Base-by-base conservation (phyloP, 2,797 vertebrate genomes). In the Sebastes matsubarae region DNA sequence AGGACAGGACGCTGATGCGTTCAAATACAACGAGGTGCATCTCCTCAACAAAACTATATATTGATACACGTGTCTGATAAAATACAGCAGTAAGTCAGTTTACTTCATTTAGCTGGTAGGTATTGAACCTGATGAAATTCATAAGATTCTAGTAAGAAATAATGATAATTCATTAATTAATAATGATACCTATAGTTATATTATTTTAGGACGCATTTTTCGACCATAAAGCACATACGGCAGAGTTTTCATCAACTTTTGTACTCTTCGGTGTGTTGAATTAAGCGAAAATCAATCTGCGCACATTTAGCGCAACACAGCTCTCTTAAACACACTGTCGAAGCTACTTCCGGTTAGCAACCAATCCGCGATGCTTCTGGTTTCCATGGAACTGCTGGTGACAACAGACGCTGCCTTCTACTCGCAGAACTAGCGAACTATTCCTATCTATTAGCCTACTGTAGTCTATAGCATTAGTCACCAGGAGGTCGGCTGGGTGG, bases 271-370 rank as follows among this genome's bases (percentile, higher is more conserved):
- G 12, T 14, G 36, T 38, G 36, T 38, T 38, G 36, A 14, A 38
- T 38, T 14, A 14, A 38, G 27, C 58, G 18, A 20, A 60, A 60
- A 30, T 9, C 29, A 18, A 2, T 22, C 6, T 63, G 80, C 75
- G 72, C 65, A 70, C 1, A 22, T 46, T 9, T 30, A 14, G 55
- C 55, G 80, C 78, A 86, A 52, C 57, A 12, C 3, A 30, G 20
- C 12, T 25, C 25, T 24, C 36, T 13, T 81, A 68, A 76, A 82
- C 50, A 16, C 0, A 8, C 4, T 18, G 4, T 16, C 11, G 4
- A 8, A 24, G 16, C 59, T 34, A 85, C 85, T 95, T 95, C 92
- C 93, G 61, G 88, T 92, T 95, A 92, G 93, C 90, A 95, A 95
- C 95, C 91, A 80, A 66, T 76, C 64, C 32, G 30, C 16, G 81